phyloP scores from a whole-genome alignment of 2,797 vertebrate genomes.

The Amblyraja radiata region DNA sequence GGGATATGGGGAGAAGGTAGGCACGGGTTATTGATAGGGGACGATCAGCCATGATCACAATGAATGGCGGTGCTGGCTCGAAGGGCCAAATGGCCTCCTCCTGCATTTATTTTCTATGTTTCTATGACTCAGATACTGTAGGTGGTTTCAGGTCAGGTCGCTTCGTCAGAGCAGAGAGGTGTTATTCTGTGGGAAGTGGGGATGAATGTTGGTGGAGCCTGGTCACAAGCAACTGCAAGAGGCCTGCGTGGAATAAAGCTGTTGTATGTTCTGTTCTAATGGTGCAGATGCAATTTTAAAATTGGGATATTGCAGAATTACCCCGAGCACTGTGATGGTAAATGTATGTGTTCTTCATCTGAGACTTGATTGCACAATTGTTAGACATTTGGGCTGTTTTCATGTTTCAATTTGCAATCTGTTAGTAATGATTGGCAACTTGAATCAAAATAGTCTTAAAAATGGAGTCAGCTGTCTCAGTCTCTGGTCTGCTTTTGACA shows the following conservation, averaged over 20 bases:
- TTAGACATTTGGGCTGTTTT: neutral
- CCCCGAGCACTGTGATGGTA: neutral
- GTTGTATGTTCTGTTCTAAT: neutral
- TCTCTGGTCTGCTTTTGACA: constrained; percentile 27
- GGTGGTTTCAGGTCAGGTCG: no score
- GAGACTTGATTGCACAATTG: neutral
- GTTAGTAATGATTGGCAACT: neutral
- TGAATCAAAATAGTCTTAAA: constrained; percentile 5
- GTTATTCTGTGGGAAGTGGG: neutral
- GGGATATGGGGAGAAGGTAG: no score
- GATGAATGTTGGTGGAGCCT: neutral
- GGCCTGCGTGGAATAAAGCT: neutral
- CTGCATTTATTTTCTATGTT: no score
- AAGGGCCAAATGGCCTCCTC: no score
- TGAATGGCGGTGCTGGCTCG: no score
- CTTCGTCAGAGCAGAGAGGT: neutral
- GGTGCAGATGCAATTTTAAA: neutral
- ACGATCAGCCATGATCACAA: no score
- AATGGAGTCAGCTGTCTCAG: neutral
- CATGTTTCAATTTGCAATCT: constrained; percentile 23
- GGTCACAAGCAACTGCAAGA: neutral
- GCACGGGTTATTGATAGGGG: no score
- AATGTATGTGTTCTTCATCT: neutral
- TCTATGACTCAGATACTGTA: no score
- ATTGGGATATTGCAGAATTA: neutral